phyloP scores from a whole-genome alignment of 1,140 invertebrate species.

The Micrasema minimum region DNA sequence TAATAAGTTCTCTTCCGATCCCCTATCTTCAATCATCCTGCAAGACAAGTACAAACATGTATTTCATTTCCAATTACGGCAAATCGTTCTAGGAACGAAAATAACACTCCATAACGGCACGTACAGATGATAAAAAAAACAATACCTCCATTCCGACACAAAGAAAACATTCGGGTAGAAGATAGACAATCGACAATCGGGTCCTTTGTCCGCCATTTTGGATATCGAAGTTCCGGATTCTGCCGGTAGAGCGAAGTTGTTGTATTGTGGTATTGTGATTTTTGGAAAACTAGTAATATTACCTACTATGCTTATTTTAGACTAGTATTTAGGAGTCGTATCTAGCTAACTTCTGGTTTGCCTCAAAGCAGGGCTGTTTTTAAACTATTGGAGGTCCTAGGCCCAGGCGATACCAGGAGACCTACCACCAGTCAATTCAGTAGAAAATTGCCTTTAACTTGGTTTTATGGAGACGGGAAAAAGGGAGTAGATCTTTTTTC shows the following conservation, averaged over 20 bases:
- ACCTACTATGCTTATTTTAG: neutral
- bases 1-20: no score
- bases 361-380: neutral
- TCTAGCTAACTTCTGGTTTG: neutral
- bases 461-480: no score
- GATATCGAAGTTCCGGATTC: constrained; percentile 15
- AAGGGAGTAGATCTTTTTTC: no score
- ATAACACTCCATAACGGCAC: constrained; percentile 17
- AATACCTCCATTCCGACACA: constrained; percentile 10
- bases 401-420: neutral
- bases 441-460: no score
- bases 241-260: constrained; percentile 5
- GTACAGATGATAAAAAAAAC: constrained; percentile 17
- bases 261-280: neutral
- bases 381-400: neutral
- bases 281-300: neutral
- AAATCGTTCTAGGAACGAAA: neutral
- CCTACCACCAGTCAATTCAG: no score
- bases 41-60: no score
- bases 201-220: constrained; percentile 33
- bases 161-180: constrained; percentile 12
- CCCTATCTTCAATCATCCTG: no score
- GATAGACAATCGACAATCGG: constrained; percentile 14
- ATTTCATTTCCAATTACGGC: no score
- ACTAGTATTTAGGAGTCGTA: neutral